These are phyloP conservation scores for Dugesia japonica DNA, from an alignment of 2,888 invertebrate species.

Conservation along the genomic window DNA sequence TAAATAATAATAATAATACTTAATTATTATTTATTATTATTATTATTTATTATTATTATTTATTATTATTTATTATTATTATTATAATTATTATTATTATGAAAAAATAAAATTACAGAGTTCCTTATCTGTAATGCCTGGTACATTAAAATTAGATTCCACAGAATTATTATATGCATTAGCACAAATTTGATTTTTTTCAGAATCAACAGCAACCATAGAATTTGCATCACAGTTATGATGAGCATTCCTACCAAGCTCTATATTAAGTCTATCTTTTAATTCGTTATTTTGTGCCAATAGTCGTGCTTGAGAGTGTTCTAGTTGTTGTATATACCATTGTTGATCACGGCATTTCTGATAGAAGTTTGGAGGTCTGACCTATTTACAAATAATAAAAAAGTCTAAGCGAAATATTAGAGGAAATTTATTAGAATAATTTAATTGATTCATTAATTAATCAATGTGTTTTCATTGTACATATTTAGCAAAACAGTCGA, in stretches of 20 bases:
- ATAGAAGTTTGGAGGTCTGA: conserved; percentile 77
- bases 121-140: not conserved
- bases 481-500: no score
- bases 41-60: no score
- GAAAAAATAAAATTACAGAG: no score
- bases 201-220: not conserved
- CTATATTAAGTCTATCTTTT: conserved; percentile 53
- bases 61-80: no score
- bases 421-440: not conserved
- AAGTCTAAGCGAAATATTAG: not conserved
- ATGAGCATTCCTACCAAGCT: conserved; percentile 39
- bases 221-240: not conserved
- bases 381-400: conserved; percentile 49
- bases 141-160: not conserved
- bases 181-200: not conserved
- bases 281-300: conserved; percentile 66
- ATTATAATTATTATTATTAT: no score
- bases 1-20: no score
- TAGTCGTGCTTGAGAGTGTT: conserved; percentile 64
- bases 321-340: conserved; percentile 62
- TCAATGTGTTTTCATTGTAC: no score
- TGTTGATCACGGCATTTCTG: conserved; percentile 80
- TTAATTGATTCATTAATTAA: no score
- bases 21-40: no score
- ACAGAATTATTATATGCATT: not conserved